phyloP scores from a whole-genome alignment of 2,888 invertebrate species.

The Pyrrhosoma nymphula region DNA sequence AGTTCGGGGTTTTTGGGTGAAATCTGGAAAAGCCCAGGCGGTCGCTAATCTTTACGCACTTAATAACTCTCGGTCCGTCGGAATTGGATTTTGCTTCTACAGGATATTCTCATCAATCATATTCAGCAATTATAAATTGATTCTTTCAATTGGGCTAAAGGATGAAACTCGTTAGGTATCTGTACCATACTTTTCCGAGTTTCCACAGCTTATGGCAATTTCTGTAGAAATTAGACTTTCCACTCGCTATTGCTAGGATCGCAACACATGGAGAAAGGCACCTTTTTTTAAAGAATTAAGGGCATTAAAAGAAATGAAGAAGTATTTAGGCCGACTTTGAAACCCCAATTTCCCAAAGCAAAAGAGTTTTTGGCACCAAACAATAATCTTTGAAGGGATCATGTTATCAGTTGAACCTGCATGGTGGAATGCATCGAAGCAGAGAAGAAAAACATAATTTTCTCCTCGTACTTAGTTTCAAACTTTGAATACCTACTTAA shows the following conservation, averaged over 20 bases:
- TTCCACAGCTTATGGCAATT: not conserved
- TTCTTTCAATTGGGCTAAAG: not conserved
- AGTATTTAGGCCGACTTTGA: too few species aligned
- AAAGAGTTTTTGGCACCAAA: too few species aligned
- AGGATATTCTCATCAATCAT: not conserved
- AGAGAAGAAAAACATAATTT: too few species aligned
- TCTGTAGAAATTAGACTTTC: not conserved
- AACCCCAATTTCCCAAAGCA: too few species aligned
- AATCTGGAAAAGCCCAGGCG: not conserved
- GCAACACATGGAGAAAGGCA: not conserved
- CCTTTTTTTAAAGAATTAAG: too few species aligned
- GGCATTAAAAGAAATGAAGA: too few species aligned
- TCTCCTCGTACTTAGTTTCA: too few species aligned
- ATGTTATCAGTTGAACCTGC: too few species aligned
- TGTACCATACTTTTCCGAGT: not conserved
- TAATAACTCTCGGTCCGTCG: not conserved
- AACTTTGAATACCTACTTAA: too few species aligned
- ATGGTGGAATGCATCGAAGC: too few species aligned
- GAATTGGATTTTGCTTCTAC: not conserved
- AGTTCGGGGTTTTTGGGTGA: not conserved
- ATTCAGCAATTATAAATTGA: not conserved
- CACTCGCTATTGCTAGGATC: not conserved
- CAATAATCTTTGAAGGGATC: too few species aligned
- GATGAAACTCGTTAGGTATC: not conserved
- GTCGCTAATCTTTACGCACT: constrained; percentile 15